Base-by-base conservation (phyloP, 2,797 vertebrate genomes). In the Premnoplex brunnescens region DNA sequence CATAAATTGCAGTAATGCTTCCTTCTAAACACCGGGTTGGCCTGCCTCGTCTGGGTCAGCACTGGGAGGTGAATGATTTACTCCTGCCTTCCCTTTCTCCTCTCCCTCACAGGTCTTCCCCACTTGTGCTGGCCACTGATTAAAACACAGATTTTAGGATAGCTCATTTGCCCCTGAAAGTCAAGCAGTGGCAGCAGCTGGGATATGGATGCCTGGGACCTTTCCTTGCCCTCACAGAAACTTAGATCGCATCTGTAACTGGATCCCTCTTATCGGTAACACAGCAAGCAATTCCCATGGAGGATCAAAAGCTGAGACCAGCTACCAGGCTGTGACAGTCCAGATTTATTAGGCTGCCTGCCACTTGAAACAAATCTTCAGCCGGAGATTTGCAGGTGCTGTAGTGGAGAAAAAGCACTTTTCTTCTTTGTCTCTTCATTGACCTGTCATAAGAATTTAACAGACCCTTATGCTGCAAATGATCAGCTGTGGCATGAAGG, bases 261-360 rank as follows among this genome's bases (percentile, higher is more conserved):
- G 83, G 60, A 96, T 81, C 30, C 13, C 30, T 81, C 89, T 88
- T 95, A 94, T 94, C 93, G 58, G 76, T 75, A 81, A 80, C 82
- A 66, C 54, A 86, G 73, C 52, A 85, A 74, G 86, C 43, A 84
- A 76, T 60, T 92, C 73, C 54, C 41, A 85, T 46, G 69, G 54
- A 55, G 51, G 27, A 90, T 79, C 64, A 93, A 90, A 95, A 93
- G 73, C 62, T 78, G 76, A 94, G 73, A 83, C 55, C 54, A 36
- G 66, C 63, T 39, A 83, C 49, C 43, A 62, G 62, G 36, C 73
- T 93, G 82, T 60, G 69, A 20, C 21, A 1, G 51, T 23, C 51
- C 94, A 95, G 96, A 97, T 97, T 96, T 91, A 80, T 59, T 81
- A 72, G 83, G 88, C 89, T 68, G 18, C 14, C 69, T 93, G 89